Base-by-base conservation (phyloP, 2,113 vertebrate genomes). In the Pangasianodon hypophthalmus region DNA sequence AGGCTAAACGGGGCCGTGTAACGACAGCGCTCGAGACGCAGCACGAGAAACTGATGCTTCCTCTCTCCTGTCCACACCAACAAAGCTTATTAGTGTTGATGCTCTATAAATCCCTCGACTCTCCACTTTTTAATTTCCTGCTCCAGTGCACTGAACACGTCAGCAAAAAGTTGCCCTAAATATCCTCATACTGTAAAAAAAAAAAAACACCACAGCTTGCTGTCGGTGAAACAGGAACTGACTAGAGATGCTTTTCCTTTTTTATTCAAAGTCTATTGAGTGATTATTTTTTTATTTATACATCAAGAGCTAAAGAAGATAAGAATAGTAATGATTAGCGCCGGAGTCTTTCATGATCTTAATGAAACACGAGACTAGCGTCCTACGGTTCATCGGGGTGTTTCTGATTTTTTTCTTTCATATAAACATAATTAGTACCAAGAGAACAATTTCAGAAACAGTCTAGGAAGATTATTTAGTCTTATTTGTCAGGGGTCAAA, bases 91-190 rank as follows among this genome's bases (percentile, higher is more conserved):
- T 95, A 95, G 94, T 91, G 90, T 85, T 92, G 91, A 94, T 89
- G 92, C 92, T 85, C 92, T 88, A 91, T 94, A 93, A 95, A 95
- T 93, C 92, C 89, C 62, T 52, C 60, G 75, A 88, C 91, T 89
- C 91, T 77, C 90, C 91, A 58, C 92, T 95, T 96, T 96, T 93
- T 93, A 95, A 96, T 96, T 96, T 96, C 89, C 93, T 92, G 93
- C 95, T 91, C 92, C 89, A 52, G 80, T 92, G 95, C 93, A 88
- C 94, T 93, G 92, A 92, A 92, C 86, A 88, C 91, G 87, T 92
- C 91, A 90, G 82, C 92, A 86, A 80, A 92, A 89, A 94, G 84
- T 89, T 90, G 69, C 91, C 62, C 93, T 92, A 93, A 95, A 92
- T 93, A 91, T 92, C 91, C 89, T 83, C 81, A 14, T 89, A 88